These are phyloP conservation scores for Muntiacus muntjak DNA, from an alignment of 2,113 vertebrate genomes.

Conservation along the genomic window DNA sequence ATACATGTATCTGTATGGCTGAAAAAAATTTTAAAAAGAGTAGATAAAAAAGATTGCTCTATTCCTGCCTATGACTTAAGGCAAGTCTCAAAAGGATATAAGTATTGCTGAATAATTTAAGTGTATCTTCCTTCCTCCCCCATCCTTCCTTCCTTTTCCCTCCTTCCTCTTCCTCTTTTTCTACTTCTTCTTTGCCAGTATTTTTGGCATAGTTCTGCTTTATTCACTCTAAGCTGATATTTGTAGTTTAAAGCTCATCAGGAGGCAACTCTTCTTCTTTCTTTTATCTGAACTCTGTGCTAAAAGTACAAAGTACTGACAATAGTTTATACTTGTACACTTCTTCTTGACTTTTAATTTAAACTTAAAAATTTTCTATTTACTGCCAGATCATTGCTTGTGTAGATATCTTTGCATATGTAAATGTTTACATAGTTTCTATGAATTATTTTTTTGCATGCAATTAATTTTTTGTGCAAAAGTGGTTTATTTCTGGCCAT, in stretches of 20 bases:
- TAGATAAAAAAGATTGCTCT: not conserved
- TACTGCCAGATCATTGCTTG: not conserved
- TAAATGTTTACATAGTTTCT: not conserved
- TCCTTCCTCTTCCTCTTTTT: not conserved
- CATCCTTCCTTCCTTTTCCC: fast-evolving
- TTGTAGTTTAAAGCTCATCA: not conserved
- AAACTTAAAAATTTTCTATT: not conserved
- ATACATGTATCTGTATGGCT: not conserved
- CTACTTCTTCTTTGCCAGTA: not conserved
- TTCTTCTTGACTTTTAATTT: not conserved
- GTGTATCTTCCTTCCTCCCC: not conserved
- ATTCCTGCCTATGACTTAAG: not conserved
- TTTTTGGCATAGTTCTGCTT: not conserved
- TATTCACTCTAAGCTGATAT: not conserved
- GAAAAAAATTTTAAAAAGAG: not conserved
- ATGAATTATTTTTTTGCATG: not conserved
- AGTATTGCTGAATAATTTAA: not conserved
- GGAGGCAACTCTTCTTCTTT: not conserved
- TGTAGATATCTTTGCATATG: not conserved
- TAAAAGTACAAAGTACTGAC: not conserved
- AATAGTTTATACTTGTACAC: not conserved
- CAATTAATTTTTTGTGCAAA: not conserved
- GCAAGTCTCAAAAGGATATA: not conserved
- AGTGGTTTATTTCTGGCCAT: not conserved
- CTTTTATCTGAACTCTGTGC: not conserved